phyloP scores from a whole-genome alignment of 2,113 vertebrate genomes.

The Phycodurus eques region DNA sequence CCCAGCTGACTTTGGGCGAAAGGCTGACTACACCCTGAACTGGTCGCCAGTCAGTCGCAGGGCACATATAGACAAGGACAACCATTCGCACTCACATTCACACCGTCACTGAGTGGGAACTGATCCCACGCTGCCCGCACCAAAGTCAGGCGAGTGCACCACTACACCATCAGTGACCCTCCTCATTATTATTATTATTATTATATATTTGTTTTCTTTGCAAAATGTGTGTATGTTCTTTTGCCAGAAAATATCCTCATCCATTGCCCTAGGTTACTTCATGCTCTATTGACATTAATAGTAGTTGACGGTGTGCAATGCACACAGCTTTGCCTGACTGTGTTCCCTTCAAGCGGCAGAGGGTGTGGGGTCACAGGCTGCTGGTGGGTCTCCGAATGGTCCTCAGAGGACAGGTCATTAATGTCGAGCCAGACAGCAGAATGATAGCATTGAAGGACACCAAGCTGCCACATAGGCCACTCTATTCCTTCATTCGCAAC shows the following conservation, averaged over 20 bases:
- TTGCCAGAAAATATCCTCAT: constrained; percentile 27
- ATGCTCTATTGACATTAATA: constrained; percentile 49
- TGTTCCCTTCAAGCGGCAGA: constrained; percentile 24
- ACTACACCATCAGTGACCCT: too few species aligned
- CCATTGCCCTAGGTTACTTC: constrained; percentile 47
- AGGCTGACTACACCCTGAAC: too few species aligned
- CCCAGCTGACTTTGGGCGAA: too few species aligned
- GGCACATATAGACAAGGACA: too few species aligned
- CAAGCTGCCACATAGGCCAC: constrained; percentile 9
- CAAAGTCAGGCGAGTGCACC: too few species aligned
- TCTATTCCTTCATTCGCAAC: constrained; percentile 29
- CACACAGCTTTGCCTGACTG: constrained; percentile 26
- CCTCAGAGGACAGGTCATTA: constrained; percentile 57
- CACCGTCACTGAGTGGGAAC: too few species aligned
- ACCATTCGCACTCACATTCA: too few species aligned
- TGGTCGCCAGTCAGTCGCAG: too few species aligned
- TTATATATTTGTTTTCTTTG: neutral
- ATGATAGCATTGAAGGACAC: constrained; percentile 48
- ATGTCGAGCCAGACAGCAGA: constrained; percentile 51
- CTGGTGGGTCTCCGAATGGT: constrained; percentile 49
- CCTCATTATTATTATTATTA: too few species aligned
- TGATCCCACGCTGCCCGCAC: too few species aligned
- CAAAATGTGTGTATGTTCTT: constrained; percentile 11
- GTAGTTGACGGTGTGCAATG: constrained; percentile 24
- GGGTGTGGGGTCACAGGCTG: constrained; percentile 52